phyloP scores from a whole-genome alignment of 2,113 vertebrate genomes.

The Hepsetus odoe region DNA sequence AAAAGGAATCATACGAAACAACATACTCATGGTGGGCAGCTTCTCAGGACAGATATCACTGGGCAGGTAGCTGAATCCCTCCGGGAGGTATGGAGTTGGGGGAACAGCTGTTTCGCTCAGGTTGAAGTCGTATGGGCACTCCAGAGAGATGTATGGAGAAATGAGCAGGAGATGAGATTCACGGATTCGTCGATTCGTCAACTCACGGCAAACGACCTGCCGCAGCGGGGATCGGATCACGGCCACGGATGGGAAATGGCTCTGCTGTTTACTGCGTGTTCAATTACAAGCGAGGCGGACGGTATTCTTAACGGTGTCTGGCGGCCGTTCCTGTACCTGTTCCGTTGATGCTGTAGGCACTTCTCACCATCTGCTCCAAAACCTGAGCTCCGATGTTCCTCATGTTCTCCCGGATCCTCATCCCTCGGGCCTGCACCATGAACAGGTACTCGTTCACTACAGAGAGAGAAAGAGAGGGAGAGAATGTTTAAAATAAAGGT shows the following conservation, averaged over 20 bases:
- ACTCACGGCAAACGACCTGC: background rate
- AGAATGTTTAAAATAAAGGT: too few species aligned
- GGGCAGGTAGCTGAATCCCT: slow-evolving; percentile 90
- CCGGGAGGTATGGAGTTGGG: slow-evolving; percentile 90
- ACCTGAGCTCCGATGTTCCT: slow-evolving; percentile 92
- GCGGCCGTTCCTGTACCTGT: slow-evolving; percentile 80
- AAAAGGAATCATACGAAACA: background rate
- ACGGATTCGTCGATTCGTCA: background rate
- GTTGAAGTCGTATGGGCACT: slow-evolving; percentile 93
- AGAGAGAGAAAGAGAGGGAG: slow-evolving; percentile 37
- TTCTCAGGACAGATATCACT: slow-evolving; percentile 88
- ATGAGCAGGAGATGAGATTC: background rate
- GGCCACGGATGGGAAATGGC: background rate
- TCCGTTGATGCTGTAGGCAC: slow-evolving; percentile 88
- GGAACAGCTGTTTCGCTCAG: slow-evolving; percentile 86
- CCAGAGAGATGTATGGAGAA: too few species aligned
- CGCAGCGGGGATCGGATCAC: background rate
- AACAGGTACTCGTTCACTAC: slow-evolving; percentile 98
- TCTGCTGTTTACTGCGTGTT: background rate
- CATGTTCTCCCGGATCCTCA: slow-evolving; percentile 92
- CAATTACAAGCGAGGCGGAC: background rate
- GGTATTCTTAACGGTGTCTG: background rate
- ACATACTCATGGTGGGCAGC: slow-evolving; percentile 97
- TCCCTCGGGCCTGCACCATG: slow-evolving; percentile 96
- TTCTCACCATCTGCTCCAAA: slow-evolving; percentile 92